Percentiles rank a stretch among this genome's conserved stretches.
These are phyloP conservation scores for Balaenoptera acutorostrata DNA, from an alignment of 2,113 vertebrate species.

Conservation along the genomic window DNA sequence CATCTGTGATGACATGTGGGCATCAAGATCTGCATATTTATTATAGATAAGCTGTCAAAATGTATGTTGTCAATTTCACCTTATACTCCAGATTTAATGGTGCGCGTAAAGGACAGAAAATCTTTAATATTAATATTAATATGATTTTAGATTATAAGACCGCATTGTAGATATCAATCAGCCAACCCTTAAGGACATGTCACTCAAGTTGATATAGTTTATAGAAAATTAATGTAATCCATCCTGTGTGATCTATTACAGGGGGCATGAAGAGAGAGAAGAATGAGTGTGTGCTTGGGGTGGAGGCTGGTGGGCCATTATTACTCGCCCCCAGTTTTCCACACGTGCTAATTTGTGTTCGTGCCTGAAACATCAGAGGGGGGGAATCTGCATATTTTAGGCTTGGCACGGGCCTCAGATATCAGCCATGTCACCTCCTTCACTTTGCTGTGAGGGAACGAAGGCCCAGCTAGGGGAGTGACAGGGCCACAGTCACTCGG, in stretches of 20 bases:
- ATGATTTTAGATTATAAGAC: slow-evolving; percentile 87
- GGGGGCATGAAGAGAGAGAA: background rate
- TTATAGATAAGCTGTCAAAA: slow-evolving; percentile 90
- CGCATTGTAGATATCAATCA: slow-evolving; percentile 86
- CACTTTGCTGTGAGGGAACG: background rate
- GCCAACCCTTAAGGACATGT: slow-evolving; percentile 85
- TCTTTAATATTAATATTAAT: slow-evolving; percentile 92
- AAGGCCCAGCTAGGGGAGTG: background rate
- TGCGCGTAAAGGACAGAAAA: slow-evolving; percentile 86
- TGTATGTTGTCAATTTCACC: slow-evolving; percentile 87
- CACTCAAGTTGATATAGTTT: slow-evolving; percentile 85
- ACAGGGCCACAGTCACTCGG: background rate
- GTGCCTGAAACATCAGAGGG: slow-evolving; percentile 10
- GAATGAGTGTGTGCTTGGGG: background rate
- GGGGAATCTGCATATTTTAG: background rate
- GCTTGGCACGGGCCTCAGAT: background rate
- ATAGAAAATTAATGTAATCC: slow-evolving; percentile 85
- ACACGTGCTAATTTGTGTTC: slow-evolving; percentile 31
- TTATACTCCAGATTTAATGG: slow-evolving; percentile 86
- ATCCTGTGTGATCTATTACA: slow-evolving; percentile 79
- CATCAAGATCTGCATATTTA: slow-evolving; percentile 87
- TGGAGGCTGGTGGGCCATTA: background rate
- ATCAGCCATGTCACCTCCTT: background rate
- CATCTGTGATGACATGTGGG: slow-evolving; percentile 82
- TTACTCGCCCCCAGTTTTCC: slow-evolving; percentile 35